Evolutionary conservation across 2,888 invertebrate genomes (phyloP).

Genomic region (Cyrtodaria siliqua): DNA sequence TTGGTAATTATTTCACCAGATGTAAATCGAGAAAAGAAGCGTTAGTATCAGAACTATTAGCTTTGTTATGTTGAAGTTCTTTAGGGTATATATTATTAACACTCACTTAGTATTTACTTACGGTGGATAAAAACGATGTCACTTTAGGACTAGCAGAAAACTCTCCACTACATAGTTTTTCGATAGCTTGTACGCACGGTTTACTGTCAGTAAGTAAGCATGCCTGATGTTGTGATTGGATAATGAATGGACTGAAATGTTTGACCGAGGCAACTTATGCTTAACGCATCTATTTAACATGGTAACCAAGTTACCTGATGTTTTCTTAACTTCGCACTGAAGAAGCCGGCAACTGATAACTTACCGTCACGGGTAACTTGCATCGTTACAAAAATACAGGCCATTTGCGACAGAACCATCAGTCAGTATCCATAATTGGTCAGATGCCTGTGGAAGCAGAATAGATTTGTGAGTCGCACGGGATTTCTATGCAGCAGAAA

Average conservation of each 20-base stretch:
- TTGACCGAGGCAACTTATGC: conserved; percentile 15
- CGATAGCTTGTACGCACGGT: conserved; percentile 42
- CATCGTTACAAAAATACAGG: conserved; percentile 22
- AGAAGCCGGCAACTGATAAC: conserved; percentile 4
- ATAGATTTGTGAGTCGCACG: conserved; percentile 15
- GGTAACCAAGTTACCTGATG: conserved; percentile 22
- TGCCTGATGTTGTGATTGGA: conserved; percentile 9
- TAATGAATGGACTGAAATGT: conserved; percentile 33
- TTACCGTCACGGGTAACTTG: conserved; percentile 8
- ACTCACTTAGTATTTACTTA: conserved; percentile 22
- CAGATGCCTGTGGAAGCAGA: conserved; percentile 19
- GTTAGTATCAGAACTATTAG: no score
- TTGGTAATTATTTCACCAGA: no score
- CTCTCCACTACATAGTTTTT: conserved; percentile 27
- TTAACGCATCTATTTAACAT: conserved; percentile 19
- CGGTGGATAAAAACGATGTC: conserved; percentile 34
- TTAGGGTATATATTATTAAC: no score
- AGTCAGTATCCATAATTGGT: neutral
- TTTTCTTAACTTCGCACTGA: conserved; percentile 30
- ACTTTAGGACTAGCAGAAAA: conserved; percentile 35
- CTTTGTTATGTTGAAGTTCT: no score
- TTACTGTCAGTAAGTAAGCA: conserved; percentile 27
- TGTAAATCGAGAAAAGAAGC: no score
- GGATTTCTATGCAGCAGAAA: conserved; percentile 1
- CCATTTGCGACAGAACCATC: neutral